A percentile compares a stretch with the other conserved stretches of the same genome.
phyloP scores from a whole-genome alignment of 2,888 invertebrate species.

The Sarcophaga variegata region DNA sequence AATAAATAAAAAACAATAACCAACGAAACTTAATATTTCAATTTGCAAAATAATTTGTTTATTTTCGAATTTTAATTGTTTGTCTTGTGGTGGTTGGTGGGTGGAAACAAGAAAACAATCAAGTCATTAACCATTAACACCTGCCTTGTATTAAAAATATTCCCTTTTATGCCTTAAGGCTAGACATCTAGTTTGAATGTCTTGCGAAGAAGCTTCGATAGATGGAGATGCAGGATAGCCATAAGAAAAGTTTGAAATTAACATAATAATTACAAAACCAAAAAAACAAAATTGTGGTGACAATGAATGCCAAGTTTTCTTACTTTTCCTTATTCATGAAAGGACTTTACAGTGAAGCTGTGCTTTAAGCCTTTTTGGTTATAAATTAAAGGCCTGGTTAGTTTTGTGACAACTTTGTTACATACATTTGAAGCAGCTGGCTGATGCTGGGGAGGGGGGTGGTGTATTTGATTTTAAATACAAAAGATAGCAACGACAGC shows the following conservation, averaged over 20 bases:
- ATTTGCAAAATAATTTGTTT: slow-evolving; percentile 30
- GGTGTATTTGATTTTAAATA: background rate
- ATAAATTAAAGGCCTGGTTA: background rate
- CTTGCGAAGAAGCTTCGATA: too few species aligned
- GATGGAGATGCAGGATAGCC: too few species aligned
- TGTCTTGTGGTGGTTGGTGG: background rate
- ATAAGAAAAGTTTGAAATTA: slow-evolving; percentile 5
- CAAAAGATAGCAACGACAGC: too few species aligned
- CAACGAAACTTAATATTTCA: slow-evolving; percentile 51
- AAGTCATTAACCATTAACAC: slow-evolving; percentile 57
- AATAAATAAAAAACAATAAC: background rate
- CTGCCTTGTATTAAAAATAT: slow-evolving; percentile 33
- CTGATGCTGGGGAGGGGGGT: background rate
- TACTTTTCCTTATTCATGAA: background rate
- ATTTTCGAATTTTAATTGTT: slow-evolving; percentile 19
- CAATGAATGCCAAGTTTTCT: slow-evolving; percentile 6
- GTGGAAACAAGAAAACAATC: slow-evolving; percentile 28
- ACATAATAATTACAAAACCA: slow-evolving; percentile 30
- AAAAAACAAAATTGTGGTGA: background rate
- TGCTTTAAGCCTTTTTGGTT: background rate
- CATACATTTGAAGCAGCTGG: background rate
- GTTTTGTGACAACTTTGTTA: slow-evolving; percentile 23
- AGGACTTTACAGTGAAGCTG: too few species aligned
- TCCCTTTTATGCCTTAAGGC: slow-evolving; percentile 25
- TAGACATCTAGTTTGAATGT: background rate